Conservation (phyloP, 2,113 vertebrate species). For the Rhynchomys soricoides region DNA sequence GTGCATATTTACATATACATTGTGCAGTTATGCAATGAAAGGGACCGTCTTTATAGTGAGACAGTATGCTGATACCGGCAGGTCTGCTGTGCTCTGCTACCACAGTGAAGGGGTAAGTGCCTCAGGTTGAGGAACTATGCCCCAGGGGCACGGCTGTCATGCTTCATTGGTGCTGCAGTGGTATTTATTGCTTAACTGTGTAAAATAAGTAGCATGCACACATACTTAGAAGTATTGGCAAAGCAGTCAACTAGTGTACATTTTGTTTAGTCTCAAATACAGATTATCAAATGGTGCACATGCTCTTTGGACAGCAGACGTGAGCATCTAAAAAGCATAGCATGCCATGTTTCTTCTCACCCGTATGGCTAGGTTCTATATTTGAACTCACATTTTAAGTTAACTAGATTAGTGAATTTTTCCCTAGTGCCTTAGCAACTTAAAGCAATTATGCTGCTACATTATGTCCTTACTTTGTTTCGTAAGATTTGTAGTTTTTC, state of each 20-base stretch:
- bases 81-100: not conserved
- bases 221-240: not conserved
- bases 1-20: too few species aligned
- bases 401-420: not conserved
- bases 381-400: constrained; percentile 37
- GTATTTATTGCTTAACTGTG: not conserved
- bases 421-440: not conserved
- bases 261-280: not conserved
- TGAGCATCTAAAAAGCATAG: not conserved
- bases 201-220: not conserved
- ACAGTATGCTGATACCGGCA: not conserved
- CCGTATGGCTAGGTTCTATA: not conserved
- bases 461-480: not conserved
- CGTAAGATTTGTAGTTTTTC: not conserved
- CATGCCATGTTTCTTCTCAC: not conserved
- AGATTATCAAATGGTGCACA: not conserved
- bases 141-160: not conserved
- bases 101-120: not conserved
- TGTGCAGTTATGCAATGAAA: not conserved
- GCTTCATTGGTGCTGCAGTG: not conserved
- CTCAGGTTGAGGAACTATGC: not conserved
- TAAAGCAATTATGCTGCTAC: not conserved
- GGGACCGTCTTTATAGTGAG: not conserved
- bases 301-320: not conserved
- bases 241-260: not conserved